Evolutionary conservation across 2,888 invertebrate genomes (phyloP).

Genomic region (Thymelicus acteon): DNA sequence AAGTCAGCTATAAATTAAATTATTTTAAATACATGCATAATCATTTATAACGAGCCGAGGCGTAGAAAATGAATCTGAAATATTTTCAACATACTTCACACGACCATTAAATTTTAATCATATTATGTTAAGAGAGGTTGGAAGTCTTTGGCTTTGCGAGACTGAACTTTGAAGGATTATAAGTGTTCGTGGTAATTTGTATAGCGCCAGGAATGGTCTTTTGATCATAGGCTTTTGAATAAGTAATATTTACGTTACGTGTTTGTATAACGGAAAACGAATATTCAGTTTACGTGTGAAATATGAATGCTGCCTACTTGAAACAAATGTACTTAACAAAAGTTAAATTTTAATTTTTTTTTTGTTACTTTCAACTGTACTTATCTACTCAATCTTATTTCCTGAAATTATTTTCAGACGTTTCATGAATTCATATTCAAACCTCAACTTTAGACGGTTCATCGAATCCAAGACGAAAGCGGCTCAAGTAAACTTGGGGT

Average conservation of each 20-base stretch:
- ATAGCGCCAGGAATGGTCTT: conserved; percentile 13
- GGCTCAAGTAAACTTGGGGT: no score
- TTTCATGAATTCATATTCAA: no score
- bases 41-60: conserved; percentile 1
- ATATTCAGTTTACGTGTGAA: not conserved
- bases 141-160: conserved; percentile 24
- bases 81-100: conserved; percentile 3
- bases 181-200: conserved; percentile 31
- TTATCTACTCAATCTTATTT: no score
- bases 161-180: conserved; percentile 25
- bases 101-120: conserved; percentile 28
- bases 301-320: not conserved
- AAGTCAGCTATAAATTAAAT: not conserved
- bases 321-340: no score
- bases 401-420: no score
- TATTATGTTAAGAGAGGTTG: conserved; percentile 21
- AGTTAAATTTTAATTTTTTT: no score
- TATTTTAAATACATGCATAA: not conserved
- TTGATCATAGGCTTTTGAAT: conserved; percentile 31
- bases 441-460: no score
- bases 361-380: no score
- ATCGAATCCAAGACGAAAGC: no score
- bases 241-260: not conserved
- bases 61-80: conserved; percentile 8
- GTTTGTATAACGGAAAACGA: not conserved